Percentiles rank a stretch among this genome's conserved stretches.
Conservation (phyloP, 2,888 invertebrate genomes). For the Vanessa cardui region DNA sequence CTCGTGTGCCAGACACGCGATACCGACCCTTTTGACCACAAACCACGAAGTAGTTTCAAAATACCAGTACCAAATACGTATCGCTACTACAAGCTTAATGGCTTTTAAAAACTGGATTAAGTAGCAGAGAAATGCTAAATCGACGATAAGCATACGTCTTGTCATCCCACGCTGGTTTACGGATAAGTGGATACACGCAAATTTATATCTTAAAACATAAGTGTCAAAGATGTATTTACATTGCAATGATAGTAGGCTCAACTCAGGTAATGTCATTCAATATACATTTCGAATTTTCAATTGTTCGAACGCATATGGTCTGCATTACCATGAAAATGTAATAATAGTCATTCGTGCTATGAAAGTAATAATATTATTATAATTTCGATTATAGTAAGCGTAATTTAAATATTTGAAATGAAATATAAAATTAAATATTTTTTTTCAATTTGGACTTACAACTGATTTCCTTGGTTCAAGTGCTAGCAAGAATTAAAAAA, state of each 20-base stretch:
- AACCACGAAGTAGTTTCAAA: constrained; percentile 52
- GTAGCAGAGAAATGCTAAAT: constrained; percentile 79
- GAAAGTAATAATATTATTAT: not conserved
- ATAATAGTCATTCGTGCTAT: constrained; percentile 10
- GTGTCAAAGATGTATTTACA: constrained; percentile 41
- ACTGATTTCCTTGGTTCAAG: no score
- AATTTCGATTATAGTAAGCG: no score
- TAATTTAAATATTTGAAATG: not conserved
- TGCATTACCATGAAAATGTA: constrained; percentile 19
- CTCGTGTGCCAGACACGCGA: constrained; percentile 34
- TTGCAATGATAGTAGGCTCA: constrained; percentile 14
- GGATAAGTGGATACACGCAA: constrained; percentile 15
- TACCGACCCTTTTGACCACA: constrained; percentile 41
- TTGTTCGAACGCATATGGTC: constrained; percentile 32
- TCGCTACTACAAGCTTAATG: constrained; percentile 77
- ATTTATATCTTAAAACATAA: constrained; percentile 48
- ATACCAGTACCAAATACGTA: constrained; percentile 60
- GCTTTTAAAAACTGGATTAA: constrained; percentile 78
- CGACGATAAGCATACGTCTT: constrained; percentile 77
- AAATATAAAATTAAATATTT: no score
- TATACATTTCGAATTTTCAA: constrained; percentile 47
- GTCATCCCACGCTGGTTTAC: constrained; percentile 66
- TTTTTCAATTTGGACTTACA: no score
- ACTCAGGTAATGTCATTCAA: constrained; percentile 44
- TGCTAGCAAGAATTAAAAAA: no score